Percentiles rank a stretch among this genome's conserved stretches.
These are phyloP conservation scores for Sycophila texana DNA, from an alignment of 2,888 invertebrate species.

Conservation along the genomic window DNA sequence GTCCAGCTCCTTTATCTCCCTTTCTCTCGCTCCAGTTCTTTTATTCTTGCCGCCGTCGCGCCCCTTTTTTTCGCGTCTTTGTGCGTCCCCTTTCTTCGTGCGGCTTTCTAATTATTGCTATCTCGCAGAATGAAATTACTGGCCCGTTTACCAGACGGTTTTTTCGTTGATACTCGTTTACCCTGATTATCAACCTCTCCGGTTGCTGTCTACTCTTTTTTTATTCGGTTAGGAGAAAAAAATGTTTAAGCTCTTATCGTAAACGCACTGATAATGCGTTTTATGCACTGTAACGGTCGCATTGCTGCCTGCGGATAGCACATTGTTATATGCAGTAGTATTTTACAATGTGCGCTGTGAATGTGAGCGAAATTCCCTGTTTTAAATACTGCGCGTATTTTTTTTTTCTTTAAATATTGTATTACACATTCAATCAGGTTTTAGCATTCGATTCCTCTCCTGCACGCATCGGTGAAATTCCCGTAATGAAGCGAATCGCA, in stretches of 20 bases:
- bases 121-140: slow-evolving; percentile 39
- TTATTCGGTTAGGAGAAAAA: too few species aligned
- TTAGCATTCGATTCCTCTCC: too few species aligned
- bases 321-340: background rate
- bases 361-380: background rate
- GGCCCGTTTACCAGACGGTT: slow-evolving; percentile 4
- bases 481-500: too few species aligned
- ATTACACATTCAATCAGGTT: too few species aligned
- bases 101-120: slow-evolving; percentile 54
- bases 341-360: background rate
- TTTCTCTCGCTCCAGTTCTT: slow-evolving; percentile 23
- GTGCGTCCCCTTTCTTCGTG: background rate
- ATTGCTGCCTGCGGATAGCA: too few species aligned
- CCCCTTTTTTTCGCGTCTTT: background rate
- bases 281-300: too few species aligned
- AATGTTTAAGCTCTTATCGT: too few species aligned
- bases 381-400: background rate
- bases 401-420: background rate
- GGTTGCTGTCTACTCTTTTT: too few species aligned
- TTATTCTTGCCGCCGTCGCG: background rate
- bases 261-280: too few species aligned
- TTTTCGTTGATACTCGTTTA: background rate
- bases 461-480: too few species aligned
- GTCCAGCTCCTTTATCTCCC: background rate
- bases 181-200: too few species aligned